These are phyloP conservation scores for Chesias legatella DNA, from an alignment of 2,888 invertebrate species.

Conservation along the genomic window DNA sequence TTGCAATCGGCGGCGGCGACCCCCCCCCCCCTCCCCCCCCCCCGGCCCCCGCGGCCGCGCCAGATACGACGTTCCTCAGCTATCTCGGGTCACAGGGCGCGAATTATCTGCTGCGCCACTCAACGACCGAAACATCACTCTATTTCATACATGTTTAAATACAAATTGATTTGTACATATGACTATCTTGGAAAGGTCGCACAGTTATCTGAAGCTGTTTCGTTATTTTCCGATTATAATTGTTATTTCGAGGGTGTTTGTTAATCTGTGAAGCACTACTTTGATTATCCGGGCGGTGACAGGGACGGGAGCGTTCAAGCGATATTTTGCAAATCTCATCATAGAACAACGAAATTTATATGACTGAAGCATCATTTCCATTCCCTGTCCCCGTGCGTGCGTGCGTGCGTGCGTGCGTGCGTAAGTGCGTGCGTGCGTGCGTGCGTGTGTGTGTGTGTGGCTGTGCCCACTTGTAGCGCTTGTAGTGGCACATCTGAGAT, in stretches of 20 bases:
- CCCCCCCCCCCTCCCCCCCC: too few species aligned
- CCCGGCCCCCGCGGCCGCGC: constrained; percentile 24
- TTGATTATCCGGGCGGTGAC: too few species aligned
- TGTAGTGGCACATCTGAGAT: too few species aligned
- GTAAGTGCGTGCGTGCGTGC: too few species aligned
- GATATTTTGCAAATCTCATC: too few species aligned
- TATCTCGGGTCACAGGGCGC: constrained; percentile 46
- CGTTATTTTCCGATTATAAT: constrained; percentile 67
- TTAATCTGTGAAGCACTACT: background rate
- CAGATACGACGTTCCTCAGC: constrained; percentile 46
- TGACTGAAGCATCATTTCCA: too few species aligned
- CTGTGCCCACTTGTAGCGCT: too few species aligned
- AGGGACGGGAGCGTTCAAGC: too few species aligned
- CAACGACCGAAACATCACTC: constrained; percentile 17
- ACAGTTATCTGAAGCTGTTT: constrained; percentile 48
- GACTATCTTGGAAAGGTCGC: constrained; percentile 36
- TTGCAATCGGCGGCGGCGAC: constrained; percentile 3
- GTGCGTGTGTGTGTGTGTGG: too few species aligned
- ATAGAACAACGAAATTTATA: too few species aligned
- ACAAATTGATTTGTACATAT: constrained; percentile 20
- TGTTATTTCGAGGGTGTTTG: constrained; percentile 41
- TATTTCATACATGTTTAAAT: constrained; percentile 5
- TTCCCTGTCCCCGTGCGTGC: too few species aligned
- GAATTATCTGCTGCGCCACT: constrained; percentile 37
- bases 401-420: too few species aligned